Base-by-base conservation (phyloP, 30 jellyfish, hydroid and myxozoan genomes). In the Aurelia aurita complex sp. Pacific region DNA sequence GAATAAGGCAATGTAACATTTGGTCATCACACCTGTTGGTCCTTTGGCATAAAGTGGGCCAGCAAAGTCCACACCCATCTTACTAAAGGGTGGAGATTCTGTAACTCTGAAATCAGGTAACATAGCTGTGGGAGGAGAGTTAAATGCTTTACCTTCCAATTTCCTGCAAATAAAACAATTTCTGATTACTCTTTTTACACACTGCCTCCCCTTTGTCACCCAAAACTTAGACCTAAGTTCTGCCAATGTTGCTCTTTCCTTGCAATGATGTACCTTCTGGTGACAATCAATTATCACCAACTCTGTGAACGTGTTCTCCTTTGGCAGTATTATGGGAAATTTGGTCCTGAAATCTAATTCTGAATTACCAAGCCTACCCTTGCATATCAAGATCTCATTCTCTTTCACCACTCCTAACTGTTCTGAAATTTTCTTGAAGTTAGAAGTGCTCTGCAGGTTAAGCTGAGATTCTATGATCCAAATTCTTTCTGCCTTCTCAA, bases 51-150 rank as follows among this genome's bases (percentile, higher is more conserved):
- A 64, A 38, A 80, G 74, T 53, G 82, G 81, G 14, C 90, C 73
- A 11, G 82, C 89, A 64, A 79, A 79, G 36, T 79, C 80, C 2
- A 61, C 50, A 2, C 79, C 82, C 0, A 69, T 54, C 34, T 67
- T 80, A 2, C 76, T 80, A 69, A 80, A 80, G 17, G 90, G 74
- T 36, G 64, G 74, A 16, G 43, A 34, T 42, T 80, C 90, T 40
- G 50, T 66, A 19, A 80, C 82, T 80, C 90, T 80, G 36, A 80
- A 80, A 17, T 42, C 81, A 64, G 90, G 82, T 60, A 83, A 40
- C 29, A 76, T 69, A 71, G 73, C 80, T 60, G 46, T 80, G 15
- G 76, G 68, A 16, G 92, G 86, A 10, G 57, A 19, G 32, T 63
- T 57, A 50, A 42, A 73, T 23, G 29, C 29, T 23, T 23, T 23